phyloP scores from a whole-genome alignment of 2,888 invertebrate genomes.

The Chesias legatella region DNA sequence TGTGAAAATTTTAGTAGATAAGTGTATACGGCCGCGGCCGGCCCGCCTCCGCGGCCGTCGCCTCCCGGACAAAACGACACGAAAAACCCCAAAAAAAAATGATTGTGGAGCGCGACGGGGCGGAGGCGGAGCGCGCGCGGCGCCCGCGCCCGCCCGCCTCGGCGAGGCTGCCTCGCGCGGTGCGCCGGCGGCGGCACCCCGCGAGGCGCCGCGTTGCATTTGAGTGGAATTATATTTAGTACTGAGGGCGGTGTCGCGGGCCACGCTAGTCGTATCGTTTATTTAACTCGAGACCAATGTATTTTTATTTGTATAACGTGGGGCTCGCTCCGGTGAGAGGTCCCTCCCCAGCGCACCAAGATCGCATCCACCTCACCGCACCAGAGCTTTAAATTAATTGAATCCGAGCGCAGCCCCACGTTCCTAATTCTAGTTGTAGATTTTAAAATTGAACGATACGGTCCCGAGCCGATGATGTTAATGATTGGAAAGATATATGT shows the following conservation, averaged over 20 bases:
- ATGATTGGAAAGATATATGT: slow-evolving; percentile 73
- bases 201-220: slow-evolving; percentile 50
- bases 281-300: slow-evolving; percentile 75
- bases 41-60: slow-evolving; percentile 28
- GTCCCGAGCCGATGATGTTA: slow-evolving; percentile 64
- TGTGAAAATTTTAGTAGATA: slow-evolving; percentile 79
- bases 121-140: slow-evolving; percentile 36
- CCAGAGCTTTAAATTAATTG: slow-evolving; percentile 65
- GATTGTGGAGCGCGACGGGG: slow-evolving; percentile 34
- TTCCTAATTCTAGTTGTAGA: slow-evolving; percentile 69
- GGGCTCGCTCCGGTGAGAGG: slow-evolving; percentile 30
- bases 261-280: slow-evolving; percentile 65
- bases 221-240: slow-evolving; percentile 55
- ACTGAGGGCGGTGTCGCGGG: slow-evolving; percentile 44
- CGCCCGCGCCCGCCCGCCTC: slow-evolving; percentile 28
- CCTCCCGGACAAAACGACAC: slow-evolving; percentile 49
- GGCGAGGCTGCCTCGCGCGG: slow-evolving; percentile 35
- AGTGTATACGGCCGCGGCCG: slow-evolving; percentile 50
- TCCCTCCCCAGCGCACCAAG: background rate
- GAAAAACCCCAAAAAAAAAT: slow-evolving; percentile 69
- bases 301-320: slow-evolving; percentile 42
- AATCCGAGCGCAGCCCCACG: slow-evolving; percentile 37
- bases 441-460: slow-evolving; percentile 70
- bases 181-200: slow-evolving; percentile 27
- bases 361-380: slow-evolving; percentile 36